Evolutionary conservation across 2,113 vertebrate species (phyloP).

Genomic region (Seriola dumerili): DNA sequence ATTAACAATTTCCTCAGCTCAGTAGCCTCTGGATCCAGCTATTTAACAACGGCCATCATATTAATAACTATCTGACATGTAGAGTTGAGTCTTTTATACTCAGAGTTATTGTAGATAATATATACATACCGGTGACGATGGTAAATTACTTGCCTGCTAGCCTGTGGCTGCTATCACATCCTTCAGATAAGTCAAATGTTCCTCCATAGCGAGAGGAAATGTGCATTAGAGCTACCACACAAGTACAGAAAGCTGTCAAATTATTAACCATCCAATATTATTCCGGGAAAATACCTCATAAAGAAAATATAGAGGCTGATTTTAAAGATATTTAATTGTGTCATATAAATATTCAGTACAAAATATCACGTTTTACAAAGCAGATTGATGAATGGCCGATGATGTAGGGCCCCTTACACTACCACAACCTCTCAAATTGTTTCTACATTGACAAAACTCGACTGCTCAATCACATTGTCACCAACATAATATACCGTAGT

Average conservation of each 20-base stretch:
- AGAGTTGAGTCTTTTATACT: constrained; percentile 41
- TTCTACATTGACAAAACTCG: constrained; percentile 80
- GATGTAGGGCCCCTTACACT: constrained; percentile 81
- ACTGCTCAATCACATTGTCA: constrained; percentile 84
- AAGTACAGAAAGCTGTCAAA: constrained; percentile 7
- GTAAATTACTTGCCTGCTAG: neutral
- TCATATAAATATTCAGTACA: constrained; percentile 99
- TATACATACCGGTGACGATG: constrained; percentile 42
- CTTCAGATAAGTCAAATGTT: constrained; percentile 16
- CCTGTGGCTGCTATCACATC: constrained; percentile 30
- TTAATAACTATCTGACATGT: constrained; percentile 51
- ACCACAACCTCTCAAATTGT: constrained; percentile 83
- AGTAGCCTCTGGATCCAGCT: constrained; percentile 70
- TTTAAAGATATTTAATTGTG: constrained; percentile 90
- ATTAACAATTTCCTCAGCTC: constrained; percentile 78
- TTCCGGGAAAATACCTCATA: neutral
- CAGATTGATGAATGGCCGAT: constrained; percentile 86
- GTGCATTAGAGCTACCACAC: neutral
- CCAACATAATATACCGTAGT: constrained; percentile 70
- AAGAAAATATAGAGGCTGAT: constrained; percentile 29
- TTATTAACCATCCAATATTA: neutral
- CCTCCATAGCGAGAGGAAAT: neutral
- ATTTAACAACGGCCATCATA: constrained; percentile 48
- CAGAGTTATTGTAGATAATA: constrained; percentile 46
- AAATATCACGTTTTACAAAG: constrained; percentile 97